Evolutionary conservation across 2,888 invertebrate genomes (phyloP), one percentile per base, ranked within the genome.

Genomic region (Ptilodon capucinus): DNA sequence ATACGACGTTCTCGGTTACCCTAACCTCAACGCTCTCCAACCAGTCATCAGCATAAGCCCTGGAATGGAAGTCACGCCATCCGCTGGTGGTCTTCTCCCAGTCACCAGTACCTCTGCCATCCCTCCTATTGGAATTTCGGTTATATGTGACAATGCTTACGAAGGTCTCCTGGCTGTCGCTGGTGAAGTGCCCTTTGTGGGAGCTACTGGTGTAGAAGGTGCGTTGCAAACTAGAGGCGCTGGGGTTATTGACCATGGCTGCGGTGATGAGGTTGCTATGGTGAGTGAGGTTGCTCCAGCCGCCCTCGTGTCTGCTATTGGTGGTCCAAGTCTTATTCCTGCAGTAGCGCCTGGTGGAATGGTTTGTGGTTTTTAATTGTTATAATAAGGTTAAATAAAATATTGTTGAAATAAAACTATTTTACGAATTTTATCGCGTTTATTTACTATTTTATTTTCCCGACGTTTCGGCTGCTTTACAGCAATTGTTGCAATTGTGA

Each of bases 181-280:
- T 13, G 79, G 78, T 18, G 58, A 68, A 28, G 48, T 78, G 18
- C 77, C 74, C 3, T 73, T 75, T 68, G 42, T 74, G 1, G 72
- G 72, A 4, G 61, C 74, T 4, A 74, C 74, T 0, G 70, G 50
- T 7, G 28, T 80, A 7, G 76, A 79, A 30, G 79, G 79, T 2
- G 49, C 55, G 4, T 46, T 81, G 1, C 73, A 79, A 2, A 72
- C 77, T 0, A 57, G 63, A 36, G 81, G 82, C 0, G 46, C 70
- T n/a, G 78, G 76, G 9, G 53, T 62, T 2, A 71, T 76, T 7
- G 49, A 67, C 0, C 80, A 81, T 53, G 71, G 74, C 30, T 78
- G 79, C 46, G 79, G 79, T 0, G 64, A 48, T 30, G 59, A 56
- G 0, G 47, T 54, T 1, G 76, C 71, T 2, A 75, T 75, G 44